Evolutionary conservation across 2,797 vertebrate species (phyloP).

Genomic region (Novumbra hubbsi): DNA sequence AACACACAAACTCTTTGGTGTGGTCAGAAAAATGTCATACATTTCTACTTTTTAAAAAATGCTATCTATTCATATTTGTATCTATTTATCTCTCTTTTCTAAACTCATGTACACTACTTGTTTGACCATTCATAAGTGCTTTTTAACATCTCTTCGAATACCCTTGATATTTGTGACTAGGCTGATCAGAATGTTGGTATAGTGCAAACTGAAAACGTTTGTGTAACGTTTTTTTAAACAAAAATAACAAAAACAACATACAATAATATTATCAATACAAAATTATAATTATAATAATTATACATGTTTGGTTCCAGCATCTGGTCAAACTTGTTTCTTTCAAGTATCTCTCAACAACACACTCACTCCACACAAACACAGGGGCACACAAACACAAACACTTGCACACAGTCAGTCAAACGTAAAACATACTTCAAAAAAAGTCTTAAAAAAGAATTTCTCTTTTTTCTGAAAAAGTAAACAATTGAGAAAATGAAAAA

Average conservation of each 20-base stretch:
- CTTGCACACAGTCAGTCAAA: conserved; percentile 21
- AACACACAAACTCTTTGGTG: conserved; percentile 85
- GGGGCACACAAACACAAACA: conserved; percentile 19
- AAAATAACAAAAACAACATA: conserved; percentile 63
- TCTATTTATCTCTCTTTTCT: conserved; percentile 14
- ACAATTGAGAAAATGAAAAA: conserved; percentile 77
- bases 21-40: conserved; percentile 74
- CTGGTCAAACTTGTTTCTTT: conserved; percentile 97
- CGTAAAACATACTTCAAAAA: conserved; percentile 48
- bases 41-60: conserved; percentile 32
- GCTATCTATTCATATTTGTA: conserved; percentile 17
- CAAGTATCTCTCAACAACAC: conserved; percentile 94
- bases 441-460: conserved; percentile 73
- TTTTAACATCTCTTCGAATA: conserved; percentile 78
- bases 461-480: conserved; percentile 82
- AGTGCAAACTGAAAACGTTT: conserved; percentile 98
- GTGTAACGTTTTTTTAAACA: conserved; percentile 64
- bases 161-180: conserved; percentile 83
- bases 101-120: conserved; percentile 21
- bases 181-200: conserved; percentile 86
- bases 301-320: conserved; percentile 97
- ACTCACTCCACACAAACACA: conserved; percentile 33
- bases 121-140: conserved; percentile 82
- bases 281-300: conserved; percentile 51
- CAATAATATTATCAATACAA: conserved; percentile 66